Conservation (phyloP, 2,888 invertebrate genomes). For the Neoscelio sp. region DNA sequence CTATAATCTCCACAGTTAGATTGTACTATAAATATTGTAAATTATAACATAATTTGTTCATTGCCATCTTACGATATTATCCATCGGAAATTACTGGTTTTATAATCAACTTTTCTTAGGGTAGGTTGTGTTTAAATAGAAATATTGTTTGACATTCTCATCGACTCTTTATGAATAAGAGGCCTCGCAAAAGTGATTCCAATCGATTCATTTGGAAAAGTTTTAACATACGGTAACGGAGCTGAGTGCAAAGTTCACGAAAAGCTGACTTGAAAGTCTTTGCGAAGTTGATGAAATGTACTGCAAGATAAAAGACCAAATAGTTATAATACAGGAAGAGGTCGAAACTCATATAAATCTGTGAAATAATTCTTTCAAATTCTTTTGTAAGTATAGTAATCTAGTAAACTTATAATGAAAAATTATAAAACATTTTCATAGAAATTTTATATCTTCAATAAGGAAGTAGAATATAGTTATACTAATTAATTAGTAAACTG, state of each 20-base stretch:
- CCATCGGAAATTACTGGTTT: too few relatives aligned
- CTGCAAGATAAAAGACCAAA: slow-evolving; percentile 59
- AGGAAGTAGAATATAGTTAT: too few relatives aligned
- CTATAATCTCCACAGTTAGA: too few relatives aligned
- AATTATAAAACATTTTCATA: too few relatives aligned
- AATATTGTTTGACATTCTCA: slow-evolving; percentile 45
- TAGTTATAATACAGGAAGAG: slow-evolving; percentile 51
- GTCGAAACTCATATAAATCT: slow-evolving; percentile 55
- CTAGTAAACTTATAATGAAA: too few relatives aligned
- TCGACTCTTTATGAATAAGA: slow-evolving; percentile 55
- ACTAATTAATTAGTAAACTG: too few relatives aligned
- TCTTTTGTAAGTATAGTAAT: slow-evolving; percentile 16
- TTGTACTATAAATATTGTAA: too few relatives aligned
- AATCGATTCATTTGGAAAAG: slow-evolving; percentile 69
- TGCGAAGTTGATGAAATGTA: slow-evolving; percentile 63
- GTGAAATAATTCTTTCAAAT: slow-evolving; percentile 55
- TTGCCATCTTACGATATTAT: too few relatives aligned
- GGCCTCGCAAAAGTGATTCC: slow-evolving; percentile 38
- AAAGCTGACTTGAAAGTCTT: slow-evolving; percentile 61
- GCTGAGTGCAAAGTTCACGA: slow-evolving; percentile 73
- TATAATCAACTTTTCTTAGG: too few relatives aligned
- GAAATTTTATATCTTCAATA: too few relatives aligned
- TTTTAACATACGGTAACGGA: slow-evolving; percentile 68
- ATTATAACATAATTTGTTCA: too few relatives aligned
- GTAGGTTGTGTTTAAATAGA: slow-evolving; percentile 27